Percentiles rank a stretch among this genome's conserved stretches.
These are phyloP conservation scores for Laticauda laticaudata DNA, from an alignment of 2,113 vertebrate genomes.

Conservation along the genomic window DNA sequence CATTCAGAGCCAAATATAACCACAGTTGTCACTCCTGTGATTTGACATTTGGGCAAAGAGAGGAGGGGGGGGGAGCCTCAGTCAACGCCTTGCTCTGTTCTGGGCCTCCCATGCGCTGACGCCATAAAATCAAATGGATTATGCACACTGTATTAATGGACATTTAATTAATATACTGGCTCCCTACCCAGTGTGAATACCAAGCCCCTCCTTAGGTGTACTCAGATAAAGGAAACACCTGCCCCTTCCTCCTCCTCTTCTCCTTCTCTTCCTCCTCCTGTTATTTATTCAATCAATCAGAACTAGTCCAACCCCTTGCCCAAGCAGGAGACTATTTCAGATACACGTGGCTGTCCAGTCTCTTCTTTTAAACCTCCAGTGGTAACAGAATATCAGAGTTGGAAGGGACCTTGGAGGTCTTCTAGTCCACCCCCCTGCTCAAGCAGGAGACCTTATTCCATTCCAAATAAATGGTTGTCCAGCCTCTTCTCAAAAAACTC, in stretches of 20 bases:
- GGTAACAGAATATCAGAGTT: too few species aligned
- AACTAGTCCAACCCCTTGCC: background rate
- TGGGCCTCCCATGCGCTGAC: background rate
- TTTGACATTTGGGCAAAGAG: background rate
- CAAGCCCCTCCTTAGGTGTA: background rate
- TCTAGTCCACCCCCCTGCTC: too few species aligned
- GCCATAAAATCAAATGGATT: fast-evolving
- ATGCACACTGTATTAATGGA: background rate
- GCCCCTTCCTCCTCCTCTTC: background rate
- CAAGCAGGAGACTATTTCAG: too few species aligned
- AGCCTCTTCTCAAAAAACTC: background rate
- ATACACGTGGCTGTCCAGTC: too few species aligned
- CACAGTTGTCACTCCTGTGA: constrained; percentile 5
- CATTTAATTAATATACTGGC: background rate
- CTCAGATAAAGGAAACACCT: background rate
- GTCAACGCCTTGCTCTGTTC: background rate
- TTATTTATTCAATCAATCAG: background rate
- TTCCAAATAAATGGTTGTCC: background rate
- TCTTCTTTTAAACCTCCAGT: too few species aligned
- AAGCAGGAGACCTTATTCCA: too few species aligned
- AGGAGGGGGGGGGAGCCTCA: fast-evolving
- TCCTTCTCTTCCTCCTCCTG: too few species aligned
- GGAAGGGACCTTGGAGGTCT: too few species aligned
- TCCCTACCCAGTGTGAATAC: too few species aligned
- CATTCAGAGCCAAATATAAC: background rate